A percentile compares a stretch with the other conserved stretches of the same genome.
Conservation (phyloP, 2,797 vertebrate genomes). For the Bucorvus abyssinicus region DNA sequence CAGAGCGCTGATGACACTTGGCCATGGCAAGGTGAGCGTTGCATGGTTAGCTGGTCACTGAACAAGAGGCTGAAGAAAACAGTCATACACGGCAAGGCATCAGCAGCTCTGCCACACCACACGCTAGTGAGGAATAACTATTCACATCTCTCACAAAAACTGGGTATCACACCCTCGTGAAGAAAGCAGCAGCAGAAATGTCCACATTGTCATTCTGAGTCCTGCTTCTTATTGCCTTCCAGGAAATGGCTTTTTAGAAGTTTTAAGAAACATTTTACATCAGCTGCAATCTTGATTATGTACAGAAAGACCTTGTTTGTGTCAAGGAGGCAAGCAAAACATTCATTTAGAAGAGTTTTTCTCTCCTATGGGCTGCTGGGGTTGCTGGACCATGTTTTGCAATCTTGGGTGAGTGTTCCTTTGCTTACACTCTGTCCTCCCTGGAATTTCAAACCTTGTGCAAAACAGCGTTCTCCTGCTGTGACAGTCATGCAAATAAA, state of each 20-base stretch:
- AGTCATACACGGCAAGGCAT: background rate
- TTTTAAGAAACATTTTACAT: background rate
- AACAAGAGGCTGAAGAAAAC: background rate
- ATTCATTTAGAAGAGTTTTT: background rate
- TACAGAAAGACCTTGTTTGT: background rate
- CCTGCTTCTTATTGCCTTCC: background rate
- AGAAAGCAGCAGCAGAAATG: background rate
- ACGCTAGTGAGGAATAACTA: background rate
- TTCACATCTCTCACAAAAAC: background rate
- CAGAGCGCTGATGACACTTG: background rate
- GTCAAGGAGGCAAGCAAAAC: background rate
- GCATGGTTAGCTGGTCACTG: background rate
- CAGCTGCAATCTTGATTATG: background rate
- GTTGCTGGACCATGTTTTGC: background rate
- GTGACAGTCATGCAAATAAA: background rate
- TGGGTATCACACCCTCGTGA: fast-evolving
- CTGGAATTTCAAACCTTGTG: background rate
- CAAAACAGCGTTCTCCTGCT: background rate
- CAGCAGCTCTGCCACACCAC: background rate
- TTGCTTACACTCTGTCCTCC: background rate
- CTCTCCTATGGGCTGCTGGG: background rate
- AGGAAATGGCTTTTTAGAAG: background rate
- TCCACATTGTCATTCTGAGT: background rate
- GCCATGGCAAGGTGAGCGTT: background rate
- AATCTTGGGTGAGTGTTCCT: background rate